These are phyloP conservation scores for Sander lucioperca DNA, from an alignment of 2,113 vertebrate species.

Conservation along the genomic window DNA sequence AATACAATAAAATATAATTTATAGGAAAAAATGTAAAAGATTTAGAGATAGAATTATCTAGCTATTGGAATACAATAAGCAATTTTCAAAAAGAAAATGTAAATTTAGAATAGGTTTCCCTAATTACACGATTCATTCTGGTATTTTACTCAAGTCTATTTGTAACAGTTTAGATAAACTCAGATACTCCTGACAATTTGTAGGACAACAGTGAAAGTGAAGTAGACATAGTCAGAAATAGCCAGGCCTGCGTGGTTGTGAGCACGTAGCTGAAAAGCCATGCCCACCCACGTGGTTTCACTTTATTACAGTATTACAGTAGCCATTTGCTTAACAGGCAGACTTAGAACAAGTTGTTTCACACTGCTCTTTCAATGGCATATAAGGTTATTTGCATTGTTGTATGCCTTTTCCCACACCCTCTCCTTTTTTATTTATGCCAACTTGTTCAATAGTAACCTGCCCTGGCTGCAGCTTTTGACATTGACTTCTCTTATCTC, in stretches of 20 bases:
- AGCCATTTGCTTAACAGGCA: slow-evolving; percentile 27
- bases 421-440: slow-evolving; percentile 11
- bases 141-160: neutral
- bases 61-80: neutral
- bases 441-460: slow-evolving; percentile 26
- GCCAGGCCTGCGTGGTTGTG: slow-evolving; percentile 40
- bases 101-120: neutral
- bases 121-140: neutral
- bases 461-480: slow-evolving; percentile 16
- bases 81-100: neutral
- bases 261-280: slow-evolving; percentile 68
- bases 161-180: neutral
- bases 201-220: slow-evolving; percentile 7
- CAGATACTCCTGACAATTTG: neutral
- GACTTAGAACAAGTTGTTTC: slow-evolving; percentile 23
- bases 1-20: neutral
- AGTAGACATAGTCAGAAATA: neutral
- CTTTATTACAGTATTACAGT: slow-evolving; percentile 46
- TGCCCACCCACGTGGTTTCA: slow-evolving; percentile 45
- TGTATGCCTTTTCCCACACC: neutral
- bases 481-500: slow-evolving; percentile 56
- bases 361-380: neutral
- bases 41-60: neutral
- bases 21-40: neutral
- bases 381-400: slow-evolving; percentile 14